Base-by-base conservation (phyloP, 1,140 invertebrate species). In the Drosophila asahinai region DNA sequence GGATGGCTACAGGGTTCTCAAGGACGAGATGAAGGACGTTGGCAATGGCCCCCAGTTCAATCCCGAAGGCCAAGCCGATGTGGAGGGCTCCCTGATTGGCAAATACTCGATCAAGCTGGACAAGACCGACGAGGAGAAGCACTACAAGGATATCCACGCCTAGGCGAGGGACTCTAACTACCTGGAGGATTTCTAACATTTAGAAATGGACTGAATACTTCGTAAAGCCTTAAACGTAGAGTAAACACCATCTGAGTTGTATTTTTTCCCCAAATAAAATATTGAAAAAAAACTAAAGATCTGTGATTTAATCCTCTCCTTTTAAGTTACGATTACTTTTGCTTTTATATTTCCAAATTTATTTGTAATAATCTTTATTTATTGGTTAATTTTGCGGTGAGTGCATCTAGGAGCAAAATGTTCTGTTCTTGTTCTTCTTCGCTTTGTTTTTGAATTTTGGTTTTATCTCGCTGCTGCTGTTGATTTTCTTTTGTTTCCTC, bases 1-100 rank as follows among this genome's bases (percentile, higher is more conserved):
- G 81, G 93, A 94, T 64, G 95, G 95, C 63, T 95, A 95, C 90
- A 87, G 94, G 77, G 93, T 95, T 22, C 74, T 94, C 5, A 93
- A 93, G 72, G 94, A 94, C 64, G 92, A 93, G 22, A 92, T 87
- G 62, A 82, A 94, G 75, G 92, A 94, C 3, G 93, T 94, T 68
- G 94, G 94, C 22, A 76, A 93, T 40, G 94, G 94, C 14, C 94
- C 94, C 11, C 45, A 82, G 7, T 83, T 93, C 60, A 93, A 95
- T 81, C 70, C 81, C 5, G 78, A 94, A 2, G 94, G 94, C 6
- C 82, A 92, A 62, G 94, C 94, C 58, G 91, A 94, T 61, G 92
- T 95, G 0, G 80, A 83, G 55, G 91, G 93, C 5, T 93, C 93
- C 0, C 80, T 93, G 11, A 84, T 90, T 51, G 81, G 86, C n/a